Conservation (phyloP, 2,797 vertebrate genomes). For the Muscicapa striata region DNA sequence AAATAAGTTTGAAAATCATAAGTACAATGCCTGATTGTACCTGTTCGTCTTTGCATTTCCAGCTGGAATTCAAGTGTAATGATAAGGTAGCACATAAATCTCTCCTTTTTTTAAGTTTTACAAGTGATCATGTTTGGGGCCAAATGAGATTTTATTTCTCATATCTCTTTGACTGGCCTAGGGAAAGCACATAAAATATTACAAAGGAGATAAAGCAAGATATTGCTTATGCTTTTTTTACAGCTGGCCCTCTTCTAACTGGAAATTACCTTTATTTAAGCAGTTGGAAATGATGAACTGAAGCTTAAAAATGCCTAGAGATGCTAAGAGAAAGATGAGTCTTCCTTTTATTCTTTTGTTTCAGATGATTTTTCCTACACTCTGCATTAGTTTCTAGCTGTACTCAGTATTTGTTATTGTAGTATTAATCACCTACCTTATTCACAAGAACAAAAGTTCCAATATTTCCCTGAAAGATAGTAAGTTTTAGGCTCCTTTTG, state of each 20-base stretch:
- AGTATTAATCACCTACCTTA: not conserved
- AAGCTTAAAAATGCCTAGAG: not conserved
- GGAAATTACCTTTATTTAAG: not conserved
- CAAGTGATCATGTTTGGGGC: not conserved
- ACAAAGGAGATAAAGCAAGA: not conserved
- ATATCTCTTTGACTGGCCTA: not conserved
- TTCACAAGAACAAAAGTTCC: slow-evolving; percentile 6
- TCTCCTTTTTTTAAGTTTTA: not conserved
- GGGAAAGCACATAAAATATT: not conserved
- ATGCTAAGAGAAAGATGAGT: not conserved
- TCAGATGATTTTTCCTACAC: not conserved
- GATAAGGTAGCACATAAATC: not conserved
- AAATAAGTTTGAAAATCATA: not conserved
- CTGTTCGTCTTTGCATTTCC: not conserved
- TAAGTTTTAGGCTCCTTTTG: not conserved
- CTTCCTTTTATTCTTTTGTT: not conserved
- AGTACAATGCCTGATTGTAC: not conserved
- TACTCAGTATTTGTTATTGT: not conserved
- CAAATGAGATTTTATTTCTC: not conserved
- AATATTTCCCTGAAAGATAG: not conserved
- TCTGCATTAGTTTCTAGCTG: not conserved
- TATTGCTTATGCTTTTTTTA: not conserved
- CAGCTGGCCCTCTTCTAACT: not conserved
- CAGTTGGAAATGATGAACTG: not conserved
- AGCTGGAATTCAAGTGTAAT: not conserved